phyloP scores from a whole-genome alignment of 1,140 invertebrate species.

The Microplitis mediator region DNA sequence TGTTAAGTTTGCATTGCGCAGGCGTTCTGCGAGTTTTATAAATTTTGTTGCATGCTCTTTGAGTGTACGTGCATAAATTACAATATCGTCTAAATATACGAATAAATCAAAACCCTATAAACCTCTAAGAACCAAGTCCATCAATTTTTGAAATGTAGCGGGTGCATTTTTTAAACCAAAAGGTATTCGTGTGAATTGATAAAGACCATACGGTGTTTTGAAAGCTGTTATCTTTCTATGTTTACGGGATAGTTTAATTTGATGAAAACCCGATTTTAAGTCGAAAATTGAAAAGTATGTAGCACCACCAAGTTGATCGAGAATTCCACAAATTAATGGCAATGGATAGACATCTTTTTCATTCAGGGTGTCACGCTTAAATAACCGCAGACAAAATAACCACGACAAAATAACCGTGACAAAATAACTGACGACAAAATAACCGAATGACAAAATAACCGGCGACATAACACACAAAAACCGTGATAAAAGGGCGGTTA shows the following conservation, averaged over 20 bases:
- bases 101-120: too few species aligned
- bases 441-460: too few species aligned
- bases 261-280: constrained; percentile 52
- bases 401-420: too few species aligned
- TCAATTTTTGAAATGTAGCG: constrained; percentile 29
- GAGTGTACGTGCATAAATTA: neutral
- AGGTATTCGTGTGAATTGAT: constrained; percentile 56
- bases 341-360: constrained; percentile 59
- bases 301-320: constrained; percentile 49
- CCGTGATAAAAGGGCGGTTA: too few species aligned
- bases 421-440: too few species aligned
- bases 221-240: constrained; percentile 58
- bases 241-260: constrained; percentile 50
- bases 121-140: neutral
- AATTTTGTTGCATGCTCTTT: too few species aligned
- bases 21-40: too few species aligned
- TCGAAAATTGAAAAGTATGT: constrained; percentile 45
- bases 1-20: too few species aligned
- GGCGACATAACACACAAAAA: too few species aligned
- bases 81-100: too few species aligned
- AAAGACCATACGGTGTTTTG: constrained; percentile 45
- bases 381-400: too few species aligned
- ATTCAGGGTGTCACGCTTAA: too few species aligned
- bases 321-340: constrained; percentile 55
- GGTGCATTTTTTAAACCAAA: constrained; percentile 18